Conservation (phyloP, 2,797 vertebrate species). For the Epinephelus coioides region DNA sequence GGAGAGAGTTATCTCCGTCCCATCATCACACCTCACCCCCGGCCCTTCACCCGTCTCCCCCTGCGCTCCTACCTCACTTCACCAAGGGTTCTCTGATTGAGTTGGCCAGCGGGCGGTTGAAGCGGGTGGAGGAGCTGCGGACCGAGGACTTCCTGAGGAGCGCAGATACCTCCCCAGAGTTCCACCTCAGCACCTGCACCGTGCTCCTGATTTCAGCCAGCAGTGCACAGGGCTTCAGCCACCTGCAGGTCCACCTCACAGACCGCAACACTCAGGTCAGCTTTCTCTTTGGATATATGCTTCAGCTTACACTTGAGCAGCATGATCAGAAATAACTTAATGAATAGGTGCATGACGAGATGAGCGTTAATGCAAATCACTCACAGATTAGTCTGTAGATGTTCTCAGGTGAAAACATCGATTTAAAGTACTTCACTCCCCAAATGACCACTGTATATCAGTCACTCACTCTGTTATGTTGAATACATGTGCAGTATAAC, state of each 20-base stretch:
- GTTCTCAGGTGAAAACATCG: background rate
- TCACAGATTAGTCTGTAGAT: background rate
- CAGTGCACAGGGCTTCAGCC: slow-evolving; percentile 83
- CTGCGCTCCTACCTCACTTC: slow-evolving; percentile 90
- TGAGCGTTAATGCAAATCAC: slow-evolving; percentile 10
- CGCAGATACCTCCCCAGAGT: slow-evolving; percentile 86
- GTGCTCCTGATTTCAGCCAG: slow-evolving; percentile 84
- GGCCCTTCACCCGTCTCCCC: slow-evolving; percentile 68
- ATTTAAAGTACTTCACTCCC: no score
- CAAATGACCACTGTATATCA: no score
- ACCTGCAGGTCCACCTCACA: slow-evolving; percentile 88
- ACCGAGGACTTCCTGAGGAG: slow-evolving; percentile 88
- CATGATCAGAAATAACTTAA: background rate
- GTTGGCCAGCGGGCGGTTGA: slow-evolving; percentile 84
- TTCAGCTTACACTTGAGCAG: background rate
- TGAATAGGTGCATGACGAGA: slow-evolving; percentile 3
- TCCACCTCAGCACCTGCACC: slow-evolving; percentile 89
- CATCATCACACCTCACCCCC: slow-evolving; percentile 60
- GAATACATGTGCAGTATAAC: no score
- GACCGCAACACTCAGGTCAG: slow-evolving; percentile 90
- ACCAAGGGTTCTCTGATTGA: slow-evolving; percentile 89
- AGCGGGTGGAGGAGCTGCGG: slow-evolving; percentile 87
- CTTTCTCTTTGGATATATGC: background rate
- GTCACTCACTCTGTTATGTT: no score
- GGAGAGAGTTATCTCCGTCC: slow-evolving; percentile 69